Conservation (phyloP, 2,113 vertebrate species). For the Percina caprodes region DNA sequence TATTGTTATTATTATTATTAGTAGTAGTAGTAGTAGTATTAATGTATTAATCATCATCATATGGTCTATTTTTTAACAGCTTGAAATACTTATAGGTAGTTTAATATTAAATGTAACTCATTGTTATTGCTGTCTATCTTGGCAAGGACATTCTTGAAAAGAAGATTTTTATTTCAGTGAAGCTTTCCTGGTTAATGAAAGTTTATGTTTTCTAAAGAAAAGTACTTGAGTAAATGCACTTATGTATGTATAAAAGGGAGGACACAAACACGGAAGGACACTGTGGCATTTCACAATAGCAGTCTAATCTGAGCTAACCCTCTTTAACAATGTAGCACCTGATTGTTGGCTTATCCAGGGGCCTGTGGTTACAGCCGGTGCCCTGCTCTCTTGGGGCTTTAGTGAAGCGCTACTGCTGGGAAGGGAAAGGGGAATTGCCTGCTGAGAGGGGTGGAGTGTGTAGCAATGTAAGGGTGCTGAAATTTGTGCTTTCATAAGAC, state of each 20-base stretch:
- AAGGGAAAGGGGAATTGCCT: constrained; percentile 16
- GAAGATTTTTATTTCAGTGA: not conserved
- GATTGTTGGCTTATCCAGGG: constrained; percentile 72
- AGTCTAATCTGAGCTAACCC: constrained; percentile 72
- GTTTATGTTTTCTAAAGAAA: not conserved
- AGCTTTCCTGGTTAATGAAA: not conserved
- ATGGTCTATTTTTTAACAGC: not conserved
- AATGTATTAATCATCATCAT: not conserved
- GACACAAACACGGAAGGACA: constrained; percentile 23
- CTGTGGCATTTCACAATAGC: constrained; percentile 69
- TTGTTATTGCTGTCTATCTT: not conserved
- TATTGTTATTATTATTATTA: too few species aligned
- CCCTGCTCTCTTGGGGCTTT: constrained; percentile 43
- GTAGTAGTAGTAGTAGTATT: not conserved
- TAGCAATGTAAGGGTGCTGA: constrained; percentile 70
- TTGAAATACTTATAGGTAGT: not conserved
- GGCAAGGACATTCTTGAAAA: not conserved
- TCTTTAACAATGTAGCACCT: constrained; percentile 78
- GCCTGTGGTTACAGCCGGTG: constrained; percentile 43
- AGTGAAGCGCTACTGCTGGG: constrained; percentile 39
- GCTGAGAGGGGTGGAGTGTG: constrained; percentile 45
- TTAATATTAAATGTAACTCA: not conserved
- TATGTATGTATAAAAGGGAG: constrained; percentile 19
- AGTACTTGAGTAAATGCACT: constrained; percentile 1
- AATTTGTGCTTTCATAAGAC: constrained; percentile 65